Evolutionary conservation across 2,113 vertebrate species (phyloP).

Genomic region (Oryzias woworae): DNA sequence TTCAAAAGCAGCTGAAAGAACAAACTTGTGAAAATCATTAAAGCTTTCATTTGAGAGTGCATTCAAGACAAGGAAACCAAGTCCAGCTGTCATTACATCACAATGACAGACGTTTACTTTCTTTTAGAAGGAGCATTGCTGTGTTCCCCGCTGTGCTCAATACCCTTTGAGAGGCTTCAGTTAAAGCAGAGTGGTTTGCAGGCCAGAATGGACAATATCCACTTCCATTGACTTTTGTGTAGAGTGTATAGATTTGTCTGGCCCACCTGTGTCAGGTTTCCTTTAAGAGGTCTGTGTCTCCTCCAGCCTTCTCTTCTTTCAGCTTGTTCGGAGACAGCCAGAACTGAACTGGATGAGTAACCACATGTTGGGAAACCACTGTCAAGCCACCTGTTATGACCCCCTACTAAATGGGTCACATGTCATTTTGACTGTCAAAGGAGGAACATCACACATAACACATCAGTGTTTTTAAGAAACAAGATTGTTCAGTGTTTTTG

Average conservation of each 20-base stretch:
- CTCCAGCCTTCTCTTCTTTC: neutral
- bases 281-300: neutral
- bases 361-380: no score
- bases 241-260: neutral
- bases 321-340: neutral
- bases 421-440: no score
- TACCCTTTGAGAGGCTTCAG: neutral
- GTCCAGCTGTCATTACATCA: slow-evolving; percentile 5
- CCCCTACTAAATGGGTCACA: no score
- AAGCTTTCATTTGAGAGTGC: neutral
- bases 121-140: neutral
- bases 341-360: no score
- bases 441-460: no score
- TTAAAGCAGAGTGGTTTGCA: neutral
- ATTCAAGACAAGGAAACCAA: neutral
- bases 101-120: slow-evolving; percentile 2
- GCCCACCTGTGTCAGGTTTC: neutral
- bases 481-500: no score
- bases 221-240: neutral
- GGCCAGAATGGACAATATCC: neutral
- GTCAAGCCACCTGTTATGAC: no score
- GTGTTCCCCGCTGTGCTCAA: slow-evolving; percentile 1
- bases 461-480: no score
- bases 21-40: neutral
- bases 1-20: neutral